Evolutionary conservation across 2,797 vertebrate species (phyloP).

Genomic region (Rhincodon typus): DNA sequence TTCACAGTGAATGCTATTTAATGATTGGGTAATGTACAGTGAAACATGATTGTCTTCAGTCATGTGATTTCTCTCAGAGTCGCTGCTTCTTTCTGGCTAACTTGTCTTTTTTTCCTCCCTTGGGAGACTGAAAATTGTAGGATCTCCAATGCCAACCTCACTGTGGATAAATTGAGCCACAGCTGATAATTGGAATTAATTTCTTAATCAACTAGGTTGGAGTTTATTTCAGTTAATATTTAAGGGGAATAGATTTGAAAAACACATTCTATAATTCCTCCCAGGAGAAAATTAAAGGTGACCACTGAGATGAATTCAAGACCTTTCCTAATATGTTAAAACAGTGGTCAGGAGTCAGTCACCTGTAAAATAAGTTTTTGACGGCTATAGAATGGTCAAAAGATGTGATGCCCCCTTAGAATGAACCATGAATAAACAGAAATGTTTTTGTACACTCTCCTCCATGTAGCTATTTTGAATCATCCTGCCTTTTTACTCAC

Average conservation of each 20-base stretch:
- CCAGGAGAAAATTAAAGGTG: neutral
- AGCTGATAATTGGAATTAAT: neutral
- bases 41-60: neutral
- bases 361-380: neutral
- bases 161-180: neutral
- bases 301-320: neutral
- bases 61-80: neutral
- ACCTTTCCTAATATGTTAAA: neutral
- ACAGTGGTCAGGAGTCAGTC: neutral
- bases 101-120: neutral
- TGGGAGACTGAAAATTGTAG: neutral
- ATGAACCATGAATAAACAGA: neutral
- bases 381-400: neutral
- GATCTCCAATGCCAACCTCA: neutral
- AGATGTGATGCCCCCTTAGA: neutral
- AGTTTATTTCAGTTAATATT: constrained; percentile 2
- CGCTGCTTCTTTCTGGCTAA: neutral
- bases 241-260: neutral
- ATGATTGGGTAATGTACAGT: no score
- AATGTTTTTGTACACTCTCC: neutral
- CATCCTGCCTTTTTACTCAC: no score
- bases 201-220: neutral
- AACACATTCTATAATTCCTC: neutral
- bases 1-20: neutral
- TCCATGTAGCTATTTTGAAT: neutral